phyloP scores from a whole-genome alignment of 2,113 vertebrate species.

The Oncorhynchus masou region DNA sequence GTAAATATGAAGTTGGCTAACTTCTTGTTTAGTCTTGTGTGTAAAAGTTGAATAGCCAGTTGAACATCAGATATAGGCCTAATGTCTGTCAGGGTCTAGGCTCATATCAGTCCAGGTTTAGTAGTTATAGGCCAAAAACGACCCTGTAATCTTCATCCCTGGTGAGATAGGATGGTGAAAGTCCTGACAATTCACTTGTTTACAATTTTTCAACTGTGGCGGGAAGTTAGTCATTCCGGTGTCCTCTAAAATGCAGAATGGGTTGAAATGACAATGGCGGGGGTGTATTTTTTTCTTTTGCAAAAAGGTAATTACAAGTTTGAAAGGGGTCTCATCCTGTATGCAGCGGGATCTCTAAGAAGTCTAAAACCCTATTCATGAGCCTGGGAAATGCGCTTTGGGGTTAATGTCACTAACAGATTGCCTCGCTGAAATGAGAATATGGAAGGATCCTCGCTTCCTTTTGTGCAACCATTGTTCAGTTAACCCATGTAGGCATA shows the following conservation, averaged over 20 bases:
- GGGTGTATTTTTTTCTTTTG: slow-evolving; percentile 72
- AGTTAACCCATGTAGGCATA: slow-evolving; percentile 62
- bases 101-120: too few species aligned
- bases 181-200: background rate
- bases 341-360: slow-evolving; percentile 85
- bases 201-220: slow-evolving; percentile 41
- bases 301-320: slow-evolving; percentile 85
- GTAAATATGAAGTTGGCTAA: too few species aligned
- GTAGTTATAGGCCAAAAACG: too few species aligned
- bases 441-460: slow-evolving; percentile 81
- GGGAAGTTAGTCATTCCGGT: slow-evolving; percentile 41
- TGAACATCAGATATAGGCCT: too few species aligned
- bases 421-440: slow-evolving; percentile 77
- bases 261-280: slow-evolving; percentile 56
- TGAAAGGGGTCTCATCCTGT: slow-evolving; percentile 86
- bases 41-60: too few species aligned
- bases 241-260: slow-evolving; percentile 45
- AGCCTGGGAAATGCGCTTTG: slow-evolving; percentile 79
- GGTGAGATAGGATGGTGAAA: background rate
- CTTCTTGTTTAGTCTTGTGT: too few species aligned
- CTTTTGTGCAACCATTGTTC: slow-evolving; percentile 79
- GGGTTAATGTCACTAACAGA: slow-evolving; percentile 86
- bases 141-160: too few species aligned
- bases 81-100: too few species aligned
- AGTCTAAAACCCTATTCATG: slow-evolving; percentile 81